A percentile compares a stretch with the other conserved stretches of the same genome.
Conservation (phyloP, 2,797 vertebrate genomes). For the Leptodactylus fallax region DNA sequence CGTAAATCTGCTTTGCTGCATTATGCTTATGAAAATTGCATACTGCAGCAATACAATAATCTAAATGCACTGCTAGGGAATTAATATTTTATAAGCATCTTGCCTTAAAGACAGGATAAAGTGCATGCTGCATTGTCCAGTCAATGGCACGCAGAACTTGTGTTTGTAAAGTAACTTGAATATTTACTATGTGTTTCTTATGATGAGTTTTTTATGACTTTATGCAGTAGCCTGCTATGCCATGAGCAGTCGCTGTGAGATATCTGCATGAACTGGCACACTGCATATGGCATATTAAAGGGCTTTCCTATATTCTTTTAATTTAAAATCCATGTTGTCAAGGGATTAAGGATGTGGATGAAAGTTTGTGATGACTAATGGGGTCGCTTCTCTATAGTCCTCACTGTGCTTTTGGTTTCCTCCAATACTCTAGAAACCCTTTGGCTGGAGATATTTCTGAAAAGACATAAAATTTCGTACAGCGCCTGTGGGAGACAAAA, state of each 20-base stretch:
- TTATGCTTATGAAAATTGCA: slow-evolving; percentile 20
- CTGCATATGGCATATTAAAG: not conserved
- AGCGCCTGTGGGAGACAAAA: not conserved
- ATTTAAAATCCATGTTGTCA: not conserved
- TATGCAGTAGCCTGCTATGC: not conserved
- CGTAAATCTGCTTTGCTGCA: slow-evolving; percentile 29
- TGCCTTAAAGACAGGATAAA: not conserved
- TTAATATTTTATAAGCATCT: not conserved
- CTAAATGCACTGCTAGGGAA: not conserved
- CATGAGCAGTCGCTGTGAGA: not conserved
- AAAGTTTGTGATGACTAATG: not conserved
- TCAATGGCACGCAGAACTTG: not conserved
- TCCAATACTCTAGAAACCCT: not conserved
- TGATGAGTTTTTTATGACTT: not conserved
- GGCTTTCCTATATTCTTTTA: not conserved
- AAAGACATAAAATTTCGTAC: not conserved
- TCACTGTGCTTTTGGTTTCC: not conserved
- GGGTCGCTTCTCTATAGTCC: not conserved
- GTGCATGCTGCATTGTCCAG: not conserved
- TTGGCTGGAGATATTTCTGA: not conserved
- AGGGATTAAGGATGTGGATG: too few species aligned
- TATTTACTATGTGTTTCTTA: not conserved
- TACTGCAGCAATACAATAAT: slow-evolving; percentile 20
- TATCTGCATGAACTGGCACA: not conserved
- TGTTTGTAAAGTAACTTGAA: not conserved